Percentiles rank a stretch among this genome's conserved stretches.
These are phyloP conservation scores for Dryobotodes eremita DNA, from an alignment of 2,888 invertebrate species.

Conservation along the genomic window DNA sequence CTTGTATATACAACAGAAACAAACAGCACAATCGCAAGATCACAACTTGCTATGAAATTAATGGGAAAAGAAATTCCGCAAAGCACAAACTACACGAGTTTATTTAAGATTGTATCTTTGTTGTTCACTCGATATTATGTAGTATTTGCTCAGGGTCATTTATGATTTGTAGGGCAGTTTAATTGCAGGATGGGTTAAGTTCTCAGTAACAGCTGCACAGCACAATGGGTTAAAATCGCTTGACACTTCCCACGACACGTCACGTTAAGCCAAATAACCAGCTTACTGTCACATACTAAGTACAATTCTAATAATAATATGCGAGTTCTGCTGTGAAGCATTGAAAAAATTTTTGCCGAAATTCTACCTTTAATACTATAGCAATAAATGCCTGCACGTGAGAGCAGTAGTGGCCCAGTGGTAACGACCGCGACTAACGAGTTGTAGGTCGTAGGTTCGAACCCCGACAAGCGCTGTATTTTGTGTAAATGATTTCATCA, in stretches of 20 bases:
- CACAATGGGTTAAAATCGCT: background rate
- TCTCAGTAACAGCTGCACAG: background rate
- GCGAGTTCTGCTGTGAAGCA: background rate
- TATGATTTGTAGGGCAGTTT: background rate
- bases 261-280: background rate
- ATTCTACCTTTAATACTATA: background rate
- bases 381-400: background rate
- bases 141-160: background rate
- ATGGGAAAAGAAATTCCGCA: background rate
- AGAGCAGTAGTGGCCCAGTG: no score
- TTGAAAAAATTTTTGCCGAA: background rate
- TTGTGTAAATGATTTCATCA: no score
- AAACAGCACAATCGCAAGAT: background rate
- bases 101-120: background rate
- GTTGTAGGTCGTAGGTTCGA: no score
- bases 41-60: background rate
- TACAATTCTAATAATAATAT: background rate
- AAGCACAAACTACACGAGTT: background rate
- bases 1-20: background rate
- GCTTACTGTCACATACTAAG: no score
- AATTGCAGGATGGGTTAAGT: background rate
- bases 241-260: background rate
- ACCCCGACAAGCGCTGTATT: no score
- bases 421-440: no score
- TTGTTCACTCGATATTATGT: background rate